Evolutionary conservation across 2,113 vertebrate species (phyloP).

Genomic region (Lutjanus erythropterus): DNA sequence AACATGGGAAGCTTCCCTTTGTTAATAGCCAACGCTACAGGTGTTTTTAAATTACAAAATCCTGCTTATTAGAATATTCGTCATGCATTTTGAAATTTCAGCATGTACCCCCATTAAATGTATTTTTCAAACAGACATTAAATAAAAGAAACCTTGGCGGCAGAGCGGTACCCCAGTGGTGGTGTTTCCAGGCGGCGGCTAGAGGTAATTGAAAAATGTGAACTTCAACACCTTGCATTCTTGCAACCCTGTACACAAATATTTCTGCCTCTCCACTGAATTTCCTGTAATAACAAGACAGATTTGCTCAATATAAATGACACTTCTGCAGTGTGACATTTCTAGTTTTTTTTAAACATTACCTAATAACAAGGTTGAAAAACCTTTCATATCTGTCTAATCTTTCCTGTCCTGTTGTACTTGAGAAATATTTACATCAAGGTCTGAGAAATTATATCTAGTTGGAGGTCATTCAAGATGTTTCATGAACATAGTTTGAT

Average conservation of each 20-base stretch:
- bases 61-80: neutral
- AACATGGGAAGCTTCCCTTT: neutral
- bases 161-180: neutral
- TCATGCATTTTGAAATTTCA: neutral
- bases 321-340: neutral
- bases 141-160: conserved; percentile 36
- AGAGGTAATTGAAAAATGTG: conserved; percentile 58
- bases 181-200: conserved; percentile 28
- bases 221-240: conserved; percentile 28
- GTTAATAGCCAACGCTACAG: neutral
- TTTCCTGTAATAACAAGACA: conserved; percentile 19
- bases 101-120: neutral
- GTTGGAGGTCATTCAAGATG: conserved; percentile 11
- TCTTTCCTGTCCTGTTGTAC: neutral
- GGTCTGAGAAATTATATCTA: neutral
- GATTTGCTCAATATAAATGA: conserved; percentile 40
- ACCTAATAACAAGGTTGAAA: conserved; percentile 25
- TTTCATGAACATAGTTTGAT: neutral
- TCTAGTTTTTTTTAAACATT: neutral
- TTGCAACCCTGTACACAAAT: conserved; percentile 22
- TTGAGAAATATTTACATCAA: conserved; percentile 1
- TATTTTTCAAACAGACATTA: conserved; percentile 12
- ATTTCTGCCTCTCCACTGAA: conserved; percentile 29
- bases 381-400: neutral
- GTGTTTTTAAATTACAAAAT: neutral